Percentiles rank a stretch among this genome's conserved stretches.
phyloP scores from a whole-genome alignment of 1,140 invertebrate genomes.

The Proales similis region DNA sequence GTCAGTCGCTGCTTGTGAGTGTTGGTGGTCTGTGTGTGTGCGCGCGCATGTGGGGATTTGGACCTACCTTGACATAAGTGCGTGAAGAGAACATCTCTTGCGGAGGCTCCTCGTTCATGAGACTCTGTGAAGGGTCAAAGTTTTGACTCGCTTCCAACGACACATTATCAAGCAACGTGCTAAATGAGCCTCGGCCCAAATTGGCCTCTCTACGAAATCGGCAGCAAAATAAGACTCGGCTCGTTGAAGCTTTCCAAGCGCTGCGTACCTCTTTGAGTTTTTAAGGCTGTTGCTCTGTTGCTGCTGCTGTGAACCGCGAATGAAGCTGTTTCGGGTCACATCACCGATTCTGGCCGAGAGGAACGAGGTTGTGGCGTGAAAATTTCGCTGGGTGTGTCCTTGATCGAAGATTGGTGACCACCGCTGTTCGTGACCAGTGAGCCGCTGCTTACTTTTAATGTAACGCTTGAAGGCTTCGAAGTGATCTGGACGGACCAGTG shows the following conservation, averaged over 20 bases:
- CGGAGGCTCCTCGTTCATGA: conserved; percentile 7
- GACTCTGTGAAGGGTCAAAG: conserved; percentile 18
- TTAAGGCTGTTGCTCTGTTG: too few relatives aligned
- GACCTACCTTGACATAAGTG: conserved; percentile 34
- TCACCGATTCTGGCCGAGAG: conserved; percentile 22
- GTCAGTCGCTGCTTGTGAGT: too few relatives aligned
- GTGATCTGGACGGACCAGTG: conserved; percentile 7
- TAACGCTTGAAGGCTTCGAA: conserved; percentile 27
- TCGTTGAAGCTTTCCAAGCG: too few relatives aligned
- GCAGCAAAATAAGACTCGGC: too few relatives aligned
- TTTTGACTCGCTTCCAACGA: conserved; percentile 31
- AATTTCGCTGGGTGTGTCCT: conserved; percentile 20
- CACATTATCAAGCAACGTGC: conserved; percentile 33
- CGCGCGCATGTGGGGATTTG: too few relatives aligned
- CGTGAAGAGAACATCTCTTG: conserved; percentile 18
- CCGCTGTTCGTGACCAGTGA: too few relatives aligned
- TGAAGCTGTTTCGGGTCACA: conserved; percentile 27
- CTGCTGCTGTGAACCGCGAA: conserved; percentile 13
- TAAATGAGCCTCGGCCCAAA: too few relatives aligned
- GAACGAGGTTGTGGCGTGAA: conserved; percentile 25
- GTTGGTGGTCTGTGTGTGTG: too few relatives aligned
- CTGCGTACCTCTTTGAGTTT: conserved; percentile 21
- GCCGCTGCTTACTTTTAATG: conserved; percentile 29
- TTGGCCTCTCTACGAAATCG: too few relatives aligned
- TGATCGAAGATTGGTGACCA: neutral